Conservation (phyloP, 2,888 invertebrate genomes). For the Caenorhabditis doughertyi region DNA sequence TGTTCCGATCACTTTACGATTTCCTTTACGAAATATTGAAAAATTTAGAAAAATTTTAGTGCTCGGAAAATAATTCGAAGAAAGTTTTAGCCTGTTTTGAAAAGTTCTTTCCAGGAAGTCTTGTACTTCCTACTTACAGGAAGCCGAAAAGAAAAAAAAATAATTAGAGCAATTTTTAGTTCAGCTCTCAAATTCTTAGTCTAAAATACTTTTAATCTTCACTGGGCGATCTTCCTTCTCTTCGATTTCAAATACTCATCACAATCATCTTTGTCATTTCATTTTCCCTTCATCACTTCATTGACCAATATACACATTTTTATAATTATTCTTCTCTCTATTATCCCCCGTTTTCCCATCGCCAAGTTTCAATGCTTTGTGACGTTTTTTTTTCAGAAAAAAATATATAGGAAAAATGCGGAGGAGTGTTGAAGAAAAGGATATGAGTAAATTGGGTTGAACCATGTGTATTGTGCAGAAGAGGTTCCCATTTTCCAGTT, state of each 20-base stretch:
- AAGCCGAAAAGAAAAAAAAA: no score
- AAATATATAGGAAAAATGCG: constrained; percentile 14
- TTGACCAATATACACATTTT: constrained; percentile 26
- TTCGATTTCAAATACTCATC: neutral
- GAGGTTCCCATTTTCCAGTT: constrained; percentile 3
- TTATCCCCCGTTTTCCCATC: constrained; percentile 22
- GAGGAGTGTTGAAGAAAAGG: constrained; percentile 16
- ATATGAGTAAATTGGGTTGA: constrained; percentile 23
- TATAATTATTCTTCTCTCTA: constrained; percentile 30
- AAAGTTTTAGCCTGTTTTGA: no score
- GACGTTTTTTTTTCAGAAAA: constrained; percentile 6
- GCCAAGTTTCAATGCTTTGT: constrained; percentile 9
- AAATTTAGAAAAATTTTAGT: neutral
- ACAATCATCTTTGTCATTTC: constrained; percentile 15
- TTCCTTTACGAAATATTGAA: neutral
- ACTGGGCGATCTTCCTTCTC: constrained; percentile 7
- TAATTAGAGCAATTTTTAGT: no score
- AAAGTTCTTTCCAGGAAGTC: no score
- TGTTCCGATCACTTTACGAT: neutral
- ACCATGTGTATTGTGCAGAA: constrained; percentile 11
- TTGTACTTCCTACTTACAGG: no score
- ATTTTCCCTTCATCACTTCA: neutral
- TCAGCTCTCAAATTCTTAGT: neutral
- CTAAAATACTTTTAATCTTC: neutral
- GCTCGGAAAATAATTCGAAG: neutral